phyloP scores from a whole-genome alignment of 2,797 vertebrate genomes.

The Antrozous pallidus region DNA sequence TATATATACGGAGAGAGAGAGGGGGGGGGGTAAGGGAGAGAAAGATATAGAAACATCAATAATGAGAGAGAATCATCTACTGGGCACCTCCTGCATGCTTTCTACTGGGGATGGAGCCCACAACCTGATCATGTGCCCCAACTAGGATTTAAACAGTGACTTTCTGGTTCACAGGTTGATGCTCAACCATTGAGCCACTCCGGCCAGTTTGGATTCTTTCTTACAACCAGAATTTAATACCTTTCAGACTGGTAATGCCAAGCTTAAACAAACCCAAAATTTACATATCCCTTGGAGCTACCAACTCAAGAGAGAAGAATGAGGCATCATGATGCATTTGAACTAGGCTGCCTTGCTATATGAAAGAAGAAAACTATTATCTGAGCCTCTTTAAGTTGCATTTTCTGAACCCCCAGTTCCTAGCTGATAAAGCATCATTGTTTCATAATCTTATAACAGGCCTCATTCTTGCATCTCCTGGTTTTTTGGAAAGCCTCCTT shows the following conservation, averaged over 20 bases:
- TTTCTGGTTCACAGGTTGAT: too few species aligned
- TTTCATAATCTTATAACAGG: not conserved
- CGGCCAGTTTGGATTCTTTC: not conserved
- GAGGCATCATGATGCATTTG: not conserved
- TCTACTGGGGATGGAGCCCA: too few species aligned
- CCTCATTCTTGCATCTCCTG: not conserved
- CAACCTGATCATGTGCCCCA: too few species aligned
- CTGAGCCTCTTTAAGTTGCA: not conserved
- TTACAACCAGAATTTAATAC: not conserved
- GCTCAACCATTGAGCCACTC: too few species aligned
- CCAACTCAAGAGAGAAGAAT: not conserved
- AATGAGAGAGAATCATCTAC: too few species aligned
- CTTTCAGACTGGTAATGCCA: not conserved
- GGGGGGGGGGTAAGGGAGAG: too few species aligned
- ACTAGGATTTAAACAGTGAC: too few species aligned
- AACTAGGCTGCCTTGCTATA: not conserved
- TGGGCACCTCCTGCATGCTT: too few species aligned
- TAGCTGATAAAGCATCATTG: not conserved
- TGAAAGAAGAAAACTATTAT: not conserved
- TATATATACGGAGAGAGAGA: too few species aligned
- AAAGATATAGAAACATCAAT: too few species aligned
- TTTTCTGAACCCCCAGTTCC: not conserved
- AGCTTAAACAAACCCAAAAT: not conserved
- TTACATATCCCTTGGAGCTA: not conserved
- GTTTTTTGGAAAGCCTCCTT: not conserved